Conservation (phyloP, 2,113 vertebrate species). For the Sterrhoptilus dennistouni region DNA sequence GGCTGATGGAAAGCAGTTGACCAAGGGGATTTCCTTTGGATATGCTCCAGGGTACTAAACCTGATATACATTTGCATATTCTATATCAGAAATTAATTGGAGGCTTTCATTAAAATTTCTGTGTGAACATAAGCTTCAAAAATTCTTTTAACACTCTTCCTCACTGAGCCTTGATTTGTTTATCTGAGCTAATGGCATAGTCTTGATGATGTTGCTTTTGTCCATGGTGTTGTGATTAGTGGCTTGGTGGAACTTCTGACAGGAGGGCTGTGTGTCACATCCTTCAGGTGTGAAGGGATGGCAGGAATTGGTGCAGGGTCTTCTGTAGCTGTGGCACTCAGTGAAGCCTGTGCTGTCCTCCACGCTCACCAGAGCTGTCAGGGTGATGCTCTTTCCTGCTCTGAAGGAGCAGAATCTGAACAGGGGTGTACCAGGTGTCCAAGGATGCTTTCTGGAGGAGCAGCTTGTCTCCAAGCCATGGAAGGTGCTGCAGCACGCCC, state of each 20-base stretch:
- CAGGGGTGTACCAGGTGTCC: background rate
- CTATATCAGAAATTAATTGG: background rate
- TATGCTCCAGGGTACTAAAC: background rate
- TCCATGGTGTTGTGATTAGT: background rate
- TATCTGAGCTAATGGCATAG: background rate
- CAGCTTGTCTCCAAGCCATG: too few species aligned
- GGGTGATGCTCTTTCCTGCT: accelerated
- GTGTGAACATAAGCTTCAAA: background rate
- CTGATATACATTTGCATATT: background rate
- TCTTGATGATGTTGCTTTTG: background rate
- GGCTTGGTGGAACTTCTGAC: background rate
- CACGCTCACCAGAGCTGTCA: background rate
- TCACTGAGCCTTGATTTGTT: background rate
- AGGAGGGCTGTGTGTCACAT: background rate
- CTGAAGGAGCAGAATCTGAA: background rate
- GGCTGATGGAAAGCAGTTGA: background rate
- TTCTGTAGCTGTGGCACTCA: accelerated
- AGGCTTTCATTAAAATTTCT: background rate
- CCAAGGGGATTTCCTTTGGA: background rate
- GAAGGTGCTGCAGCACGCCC: accelerated
- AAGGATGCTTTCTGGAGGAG: background rate
- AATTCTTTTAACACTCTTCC: background rate
- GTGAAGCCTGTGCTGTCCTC: background rate
- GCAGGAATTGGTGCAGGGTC: accelerated
- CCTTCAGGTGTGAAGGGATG: background rate